Evolutionary conservation across 2,888 invertebrate species (phyloP), one percentile per base, ranked within the genome.

Genomic region (Pristionchus exspectatus): DNA sequence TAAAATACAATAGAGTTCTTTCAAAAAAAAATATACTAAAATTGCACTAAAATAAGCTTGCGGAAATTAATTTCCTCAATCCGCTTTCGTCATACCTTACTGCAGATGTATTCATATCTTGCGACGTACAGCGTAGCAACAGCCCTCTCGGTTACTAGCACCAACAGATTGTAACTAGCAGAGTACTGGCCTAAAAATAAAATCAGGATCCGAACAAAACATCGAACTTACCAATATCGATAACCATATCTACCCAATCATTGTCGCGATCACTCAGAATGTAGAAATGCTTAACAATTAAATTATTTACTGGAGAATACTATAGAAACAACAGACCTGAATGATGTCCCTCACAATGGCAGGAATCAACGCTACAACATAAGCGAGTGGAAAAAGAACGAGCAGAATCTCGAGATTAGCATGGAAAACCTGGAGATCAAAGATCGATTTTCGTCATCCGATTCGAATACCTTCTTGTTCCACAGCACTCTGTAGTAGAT

Each of bases 351-450:
- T 38, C 1, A 72, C 50, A 3, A 87, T 72, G n/a, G 30, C 18
- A 30, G 87, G 72, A 72, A 72, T 21, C 10, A 87, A 33, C n/a
- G 50, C 33, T 4, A 87, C 44, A 1, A 72, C 50, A 59, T 50
- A 87, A 4, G 87, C 21, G 21, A 87, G 50, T 18, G 87, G 87
- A 54, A 33, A 87, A 2, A 87, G 33, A 2, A 69, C 21, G 12
- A 72, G 54, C 3, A 87, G 30, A 3, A 54, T 24, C 5, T 30
- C 38, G 10, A 87, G 72, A 27, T 87, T 87, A 16, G 87, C n/a
- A 72, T 87, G 87, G 54, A 87, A 87, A 4, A 87, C 87, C 87
- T 87, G 54, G 50, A 63, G n/a, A 24, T 50, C 30, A 56, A 83
- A 74, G 30, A 74, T 74, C 18, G 16, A 33, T 38, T n/a, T 7